phyloP scores from a whole-genome alignment of 1,140 invertebrate species.

The Ptiloglossa arizonensis region DNA sequence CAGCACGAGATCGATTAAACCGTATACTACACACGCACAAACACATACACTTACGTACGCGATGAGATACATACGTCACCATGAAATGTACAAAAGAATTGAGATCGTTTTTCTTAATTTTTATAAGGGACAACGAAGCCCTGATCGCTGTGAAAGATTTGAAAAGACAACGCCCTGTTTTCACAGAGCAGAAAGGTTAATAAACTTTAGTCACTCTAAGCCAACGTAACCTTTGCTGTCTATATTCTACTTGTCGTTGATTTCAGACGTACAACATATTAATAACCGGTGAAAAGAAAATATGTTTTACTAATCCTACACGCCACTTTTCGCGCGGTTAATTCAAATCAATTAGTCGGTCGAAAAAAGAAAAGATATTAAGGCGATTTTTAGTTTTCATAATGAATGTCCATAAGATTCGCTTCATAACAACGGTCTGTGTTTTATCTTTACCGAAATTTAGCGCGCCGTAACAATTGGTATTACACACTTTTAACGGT shows the following conservation, averaged over 20 bases:
- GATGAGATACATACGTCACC: background rate
- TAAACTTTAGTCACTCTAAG: background rate
- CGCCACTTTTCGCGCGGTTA: conserved; percentile 8
- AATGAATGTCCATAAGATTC: background rate
- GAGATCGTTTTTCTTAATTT: background rate
- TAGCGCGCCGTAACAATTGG: background rate
- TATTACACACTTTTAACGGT: background rate
- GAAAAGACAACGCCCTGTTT: conserved; percentile 35
- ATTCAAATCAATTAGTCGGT: background rate
- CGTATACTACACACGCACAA: conserved; percentile 18
- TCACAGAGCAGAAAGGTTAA: no score
- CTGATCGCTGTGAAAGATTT: background rate
- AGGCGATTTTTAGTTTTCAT: background rate
- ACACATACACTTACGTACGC: background rate
- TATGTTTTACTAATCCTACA: background rate
- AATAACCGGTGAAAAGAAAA: background rate
- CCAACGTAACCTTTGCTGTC: background rate
- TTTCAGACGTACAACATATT: conserved; percentile 22
- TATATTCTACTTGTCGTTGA: background rate
- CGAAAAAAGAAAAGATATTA: background rate
- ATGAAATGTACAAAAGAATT: background rate
- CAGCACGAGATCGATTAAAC: conserved; percentile 48
- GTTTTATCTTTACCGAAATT: background rate
- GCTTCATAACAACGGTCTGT: no score
- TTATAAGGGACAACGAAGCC: background rate